These are phyloP conservation scores for Chascanopsetta lugubris DNA, from an alignment of 2,113 vertebrate species.

Conservation along the genomic window DNA sequence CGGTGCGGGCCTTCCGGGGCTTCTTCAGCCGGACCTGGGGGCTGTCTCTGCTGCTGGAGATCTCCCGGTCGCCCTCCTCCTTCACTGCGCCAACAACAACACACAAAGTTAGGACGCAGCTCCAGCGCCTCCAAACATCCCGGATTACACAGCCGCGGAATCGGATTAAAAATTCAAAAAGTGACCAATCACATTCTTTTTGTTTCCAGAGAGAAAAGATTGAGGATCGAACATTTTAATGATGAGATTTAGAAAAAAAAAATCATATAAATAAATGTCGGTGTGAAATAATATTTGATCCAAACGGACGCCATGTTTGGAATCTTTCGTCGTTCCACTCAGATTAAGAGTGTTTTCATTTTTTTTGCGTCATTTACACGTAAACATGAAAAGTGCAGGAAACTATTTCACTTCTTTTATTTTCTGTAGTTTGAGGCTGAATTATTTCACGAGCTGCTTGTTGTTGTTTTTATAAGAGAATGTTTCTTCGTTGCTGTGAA, in stretches of 20 bases:
- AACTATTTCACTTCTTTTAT: neutral
- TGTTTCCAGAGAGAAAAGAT: too few species aligned
- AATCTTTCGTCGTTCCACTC: too few species aligned
- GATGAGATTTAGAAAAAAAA: too few species aligned
- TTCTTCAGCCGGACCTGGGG: conserved; percentile 96
- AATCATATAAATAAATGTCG: too few species aligned
- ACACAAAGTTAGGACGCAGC: neutral
- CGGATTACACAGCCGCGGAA: neutral
- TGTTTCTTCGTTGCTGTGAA: too few species aligned
- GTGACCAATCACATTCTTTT: too few species aligned
- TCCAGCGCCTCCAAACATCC: too few species aligned
- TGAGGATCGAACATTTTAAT: too few species aligned
- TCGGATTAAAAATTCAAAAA: neutral
- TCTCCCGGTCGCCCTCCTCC: conserved; percentile 96
- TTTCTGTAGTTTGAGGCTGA: neutral
- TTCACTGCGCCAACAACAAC: conserved; percentile 84
- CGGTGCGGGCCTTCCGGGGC: conserved; percentile 96
- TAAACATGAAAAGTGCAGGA: neutral
- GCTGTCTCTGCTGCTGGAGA: conserved; percentile 96
- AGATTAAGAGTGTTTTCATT: neutral
- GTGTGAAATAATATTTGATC: too few species aligned
- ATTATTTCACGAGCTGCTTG: too few species aligned
- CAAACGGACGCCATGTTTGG: too few species aligned
- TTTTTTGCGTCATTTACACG: neutral
- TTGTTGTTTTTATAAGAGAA: neutral